Conservation (phyloP, 2,888 invertebrate genomes). For the Callyntrura sp. region DNA sequence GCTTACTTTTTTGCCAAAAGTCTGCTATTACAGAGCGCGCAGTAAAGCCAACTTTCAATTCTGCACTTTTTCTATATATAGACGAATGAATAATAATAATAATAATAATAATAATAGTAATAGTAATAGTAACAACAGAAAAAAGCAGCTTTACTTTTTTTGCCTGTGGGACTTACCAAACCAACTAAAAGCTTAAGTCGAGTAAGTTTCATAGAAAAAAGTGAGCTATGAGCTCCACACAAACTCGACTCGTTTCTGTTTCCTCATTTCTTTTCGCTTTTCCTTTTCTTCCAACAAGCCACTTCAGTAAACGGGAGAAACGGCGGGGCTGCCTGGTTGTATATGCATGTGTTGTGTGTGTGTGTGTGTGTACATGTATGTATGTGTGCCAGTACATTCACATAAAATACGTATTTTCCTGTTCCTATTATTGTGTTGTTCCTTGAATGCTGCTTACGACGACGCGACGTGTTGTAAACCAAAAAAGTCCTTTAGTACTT, state of each 20-base stretch:
- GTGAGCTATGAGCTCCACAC: constrained; percentile 6
- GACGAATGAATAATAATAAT: constrained; percentile 43
- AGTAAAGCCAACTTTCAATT: constrained; percentile 52
- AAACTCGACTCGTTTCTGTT: constrained; percentile 17
- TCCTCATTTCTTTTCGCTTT: constrained; percentile 26
- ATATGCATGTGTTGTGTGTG: too few relatives aligned
- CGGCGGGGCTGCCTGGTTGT: not conserved
- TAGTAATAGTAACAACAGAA: constrained; percentile 6
- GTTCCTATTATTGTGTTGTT: constrained; percentile 6
- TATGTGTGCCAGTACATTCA: not conserved
- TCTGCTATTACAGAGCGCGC: constrained; percentile 55
- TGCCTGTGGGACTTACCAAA: constrained; percentile 47
- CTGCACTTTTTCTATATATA: constrained; percentile 61
- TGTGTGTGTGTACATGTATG: not conserved
- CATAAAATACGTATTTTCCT: not conserved
- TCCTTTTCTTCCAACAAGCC: constrained; percentile 3
- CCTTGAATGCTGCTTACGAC: not conserved
- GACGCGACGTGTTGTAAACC: not conserved
- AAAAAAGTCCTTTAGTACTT: not conserved
- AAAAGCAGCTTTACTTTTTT: constrained; percentile 40
- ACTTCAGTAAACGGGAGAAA: not conserved
- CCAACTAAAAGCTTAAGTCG: constrained; percentile 47
- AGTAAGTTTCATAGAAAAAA: not conserved
- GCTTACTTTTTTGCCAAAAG: constrained; percentile 57
- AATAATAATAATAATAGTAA: constrained; percentile 12